Percentiles rank a stretch among this genome's conserved stretches.
These are phyloP conservation scores for Columba guinea DNA, from an alignment of 2,797 vertebrate species.

Conservation along the genomic window DNA sequence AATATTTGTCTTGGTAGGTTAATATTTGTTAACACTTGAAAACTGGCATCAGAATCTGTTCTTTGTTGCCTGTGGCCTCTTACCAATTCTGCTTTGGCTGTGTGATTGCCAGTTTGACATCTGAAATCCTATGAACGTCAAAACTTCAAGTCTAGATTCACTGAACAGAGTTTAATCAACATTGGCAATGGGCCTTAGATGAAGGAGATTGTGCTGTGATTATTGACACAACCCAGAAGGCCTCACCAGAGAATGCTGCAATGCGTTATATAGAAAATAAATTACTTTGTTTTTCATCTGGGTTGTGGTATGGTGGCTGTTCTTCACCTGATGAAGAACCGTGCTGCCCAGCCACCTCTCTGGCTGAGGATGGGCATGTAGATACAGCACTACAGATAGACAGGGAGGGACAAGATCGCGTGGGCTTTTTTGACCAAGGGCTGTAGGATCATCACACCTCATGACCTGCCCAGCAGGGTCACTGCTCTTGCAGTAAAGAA, in stretches of 20 bases:
- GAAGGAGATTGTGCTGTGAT: not conserved
- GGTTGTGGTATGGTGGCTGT: not conserved
- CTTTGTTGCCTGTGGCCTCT: conserved; percentile 12
- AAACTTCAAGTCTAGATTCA: not conserved
- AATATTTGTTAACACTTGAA: conserved; percentile 38
- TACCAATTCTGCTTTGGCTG: conserved; percentile 12
- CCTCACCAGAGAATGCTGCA: not conserved
- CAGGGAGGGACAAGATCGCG: not conserved
- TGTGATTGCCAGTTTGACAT: not conserved
- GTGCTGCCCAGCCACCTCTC: not conserved
- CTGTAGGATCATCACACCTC: not conserved
- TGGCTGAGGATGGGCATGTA: not conserved
- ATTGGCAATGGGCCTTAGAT: not conserved
- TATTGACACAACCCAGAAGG: not conserved
- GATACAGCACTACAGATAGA: not conserved
- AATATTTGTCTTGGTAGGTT: conserved; percentile 45
- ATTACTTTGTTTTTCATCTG: not conserved
- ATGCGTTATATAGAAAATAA: not conserved
- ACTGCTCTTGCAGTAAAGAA: not conserved
- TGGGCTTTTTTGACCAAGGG: not conserved
- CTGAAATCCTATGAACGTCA: not conserved
- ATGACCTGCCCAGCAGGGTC: not conserved
- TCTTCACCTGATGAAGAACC: not conserved
- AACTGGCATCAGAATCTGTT: conserved; percentile 42
- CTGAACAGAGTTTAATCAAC: not conserved